Conservation (phyloP, 2,888 invertebrate genomes). For the Spilosoma lubricipeda region DNA sequence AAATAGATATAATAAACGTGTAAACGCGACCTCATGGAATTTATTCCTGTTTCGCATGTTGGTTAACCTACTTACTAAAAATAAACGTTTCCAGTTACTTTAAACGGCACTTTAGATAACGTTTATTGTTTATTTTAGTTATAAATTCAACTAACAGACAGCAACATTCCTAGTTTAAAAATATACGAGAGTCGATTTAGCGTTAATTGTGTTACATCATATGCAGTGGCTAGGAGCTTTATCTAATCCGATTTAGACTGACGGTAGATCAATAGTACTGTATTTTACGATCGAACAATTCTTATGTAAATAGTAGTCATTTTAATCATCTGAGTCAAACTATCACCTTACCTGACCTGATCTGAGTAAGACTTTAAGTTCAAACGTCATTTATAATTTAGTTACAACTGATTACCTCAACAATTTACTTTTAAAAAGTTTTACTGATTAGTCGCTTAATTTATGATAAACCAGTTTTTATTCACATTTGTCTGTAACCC, state of each 20-base stretch:
- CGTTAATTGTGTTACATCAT: slow-evolving; percentile 38
- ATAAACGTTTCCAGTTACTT: slow-evolving; percentile 7
- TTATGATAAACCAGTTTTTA: no score
- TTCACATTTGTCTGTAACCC: no score
- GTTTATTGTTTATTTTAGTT: slow-evolving; percentile 10
- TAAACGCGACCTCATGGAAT: not conserved
- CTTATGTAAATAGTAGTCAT: no score
- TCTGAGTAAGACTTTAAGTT: no score
- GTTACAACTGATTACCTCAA: no score
- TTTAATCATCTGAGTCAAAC: no score
- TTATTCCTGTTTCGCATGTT: not conserved
- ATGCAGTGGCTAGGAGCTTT: slow-evolving; percentile 8
- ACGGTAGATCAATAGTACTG: no score
- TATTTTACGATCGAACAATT: no score
- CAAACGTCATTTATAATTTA: no score
- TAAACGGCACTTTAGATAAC: slow-evolving; percentile 2
- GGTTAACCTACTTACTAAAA: slow-evolving; percentile 8
- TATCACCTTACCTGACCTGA: no score
- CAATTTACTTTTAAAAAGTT: no score
- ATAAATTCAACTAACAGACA: slow-evolving; percentile 11
- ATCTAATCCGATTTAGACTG: not conserved
- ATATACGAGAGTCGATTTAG: slow-evolving; percentile 13
- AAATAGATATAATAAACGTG: not conserved
- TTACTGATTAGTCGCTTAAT: no score
- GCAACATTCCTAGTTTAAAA: slow-evolving; percentile 7